These are phyloP conservation scores for Stichopus horrens DNA, from an alignment of 53 echinoderm and acorn worm species.

Conservation along the genomic window DNA sequence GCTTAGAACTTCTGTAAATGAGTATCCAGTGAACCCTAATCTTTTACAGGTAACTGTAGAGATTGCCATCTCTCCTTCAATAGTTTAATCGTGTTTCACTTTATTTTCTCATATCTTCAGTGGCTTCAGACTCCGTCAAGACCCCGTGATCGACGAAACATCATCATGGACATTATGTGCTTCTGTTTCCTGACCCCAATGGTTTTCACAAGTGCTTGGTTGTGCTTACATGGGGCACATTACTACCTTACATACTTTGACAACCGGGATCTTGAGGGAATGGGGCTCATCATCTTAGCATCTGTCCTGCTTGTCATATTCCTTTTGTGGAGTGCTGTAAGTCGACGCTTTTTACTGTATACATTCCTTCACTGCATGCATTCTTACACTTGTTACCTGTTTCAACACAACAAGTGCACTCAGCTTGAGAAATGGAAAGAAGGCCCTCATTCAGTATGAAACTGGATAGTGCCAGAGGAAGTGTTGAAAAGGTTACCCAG, in stretches of 20 bases:
- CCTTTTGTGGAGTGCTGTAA: conserved; percentile 72
- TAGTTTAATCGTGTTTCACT: neutral
- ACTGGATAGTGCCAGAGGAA: too few species aligned
- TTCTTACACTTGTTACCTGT: neutral
- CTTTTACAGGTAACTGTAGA: too few species aligned
- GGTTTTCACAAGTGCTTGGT: conserved; percentile 64
- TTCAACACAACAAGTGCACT: too few species aligned
- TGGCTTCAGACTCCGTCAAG: conserved; percentile 62
- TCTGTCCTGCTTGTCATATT: conserved; percentile 64
- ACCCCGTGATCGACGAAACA: conserved; percentile 62
- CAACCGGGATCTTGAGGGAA: conserved; percentile 57
- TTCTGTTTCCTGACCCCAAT: conserved; percentile 63
- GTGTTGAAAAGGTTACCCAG: too few species aligned
- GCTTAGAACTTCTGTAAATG: too few species aligned
- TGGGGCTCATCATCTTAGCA: conserved; percentile 65
- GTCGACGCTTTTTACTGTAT: neutral
- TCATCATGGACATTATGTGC: conserved; percentile 57
- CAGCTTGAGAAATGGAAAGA: too few species aligned
- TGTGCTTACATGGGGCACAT: conserved; percentile 73
- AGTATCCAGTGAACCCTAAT: too few species aligned
- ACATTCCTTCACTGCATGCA: neutral
- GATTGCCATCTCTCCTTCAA: neutral
- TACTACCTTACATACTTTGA: conserved; percentile 61
- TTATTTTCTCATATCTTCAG: conserved; percentile 37
- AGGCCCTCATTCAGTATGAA: too few species aligned